Conservation (phyloP, 2,113 vertebrate species). For the Spermophilus dauricus region DNA sequence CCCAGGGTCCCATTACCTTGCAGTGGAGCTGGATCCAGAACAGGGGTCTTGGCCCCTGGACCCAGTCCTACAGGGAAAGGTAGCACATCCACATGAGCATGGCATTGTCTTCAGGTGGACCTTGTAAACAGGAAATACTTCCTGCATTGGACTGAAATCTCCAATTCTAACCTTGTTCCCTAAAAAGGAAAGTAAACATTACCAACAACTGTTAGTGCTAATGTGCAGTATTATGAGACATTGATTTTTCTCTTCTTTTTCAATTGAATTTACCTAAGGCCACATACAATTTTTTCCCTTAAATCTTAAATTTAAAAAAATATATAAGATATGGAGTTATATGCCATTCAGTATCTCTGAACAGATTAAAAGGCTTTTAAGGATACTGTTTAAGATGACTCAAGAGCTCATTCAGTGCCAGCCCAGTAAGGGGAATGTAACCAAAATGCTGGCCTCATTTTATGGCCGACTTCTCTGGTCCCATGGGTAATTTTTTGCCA, state of each 20-base stretch:
- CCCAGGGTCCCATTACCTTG: neutral
- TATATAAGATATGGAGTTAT: no score
- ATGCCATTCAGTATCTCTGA: no score
- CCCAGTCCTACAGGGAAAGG: neutral
- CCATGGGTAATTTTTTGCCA: no score
- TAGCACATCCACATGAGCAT: fast-evolving
- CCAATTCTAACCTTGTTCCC: neutral
- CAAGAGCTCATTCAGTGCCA: no score
- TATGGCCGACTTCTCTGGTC: no score
- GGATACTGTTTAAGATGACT: no score
- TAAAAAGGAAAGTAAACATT: neutral
- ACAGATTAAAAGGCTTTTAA: no score
- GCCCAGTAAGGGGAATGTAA: no score
- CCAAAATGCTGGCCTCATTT: no score
- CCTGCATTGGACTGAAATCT: fast-evolving
- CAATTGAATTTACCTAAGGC: neutral
- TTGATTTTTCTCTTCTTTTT: neutral
- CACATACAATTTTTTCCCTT: neutral
- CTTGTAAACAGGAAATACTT: neutral
- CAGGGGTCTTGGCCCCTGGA: neutral
- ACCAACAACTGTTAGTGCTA: neutral
- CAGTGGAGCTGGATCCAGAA: neutral
- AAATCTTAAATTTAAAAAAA: slow-evolving; percentile 4
- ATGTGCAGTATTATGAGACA: neutral
- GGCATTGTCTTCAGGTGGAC: neutral